Conservation (phyloP, 2,113 vertebrate genomes). For the Halcyon malimbica region DNA sequence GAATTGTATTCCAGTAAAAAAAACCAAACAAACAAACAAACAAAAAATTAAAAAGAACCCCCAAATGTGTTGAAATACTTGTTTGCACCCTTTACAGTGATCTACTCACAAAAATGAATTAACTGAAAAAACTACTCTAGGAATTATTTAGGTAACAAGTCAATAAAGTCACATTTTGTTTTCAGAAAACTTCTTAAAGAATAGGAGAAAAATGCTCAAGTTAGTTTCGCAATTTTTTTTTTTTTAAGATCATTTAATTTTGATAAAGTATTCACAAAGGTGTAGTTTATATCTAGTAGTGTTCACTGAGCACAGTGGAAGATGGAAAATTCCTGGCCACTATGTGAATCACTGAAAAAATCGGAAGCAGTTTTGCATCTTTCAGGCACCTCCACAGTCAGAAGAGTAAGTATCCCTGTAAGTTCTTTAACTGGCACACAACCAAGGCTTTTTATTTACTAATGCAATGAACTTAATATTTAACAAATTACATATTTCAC, state of each 20-base stretch:
- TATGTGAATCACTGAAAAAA: not conserved
- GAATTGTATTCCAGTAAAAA: not conserved
- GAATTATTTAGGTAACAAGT: not conserved
- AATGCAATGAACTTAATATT: not conserved
- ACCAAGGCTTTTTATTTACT: not conserved
- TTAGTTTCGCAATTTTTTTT: not conserved
- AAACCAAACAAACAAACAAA: too few species aligned
- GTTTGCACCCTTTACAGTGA: not conserved
- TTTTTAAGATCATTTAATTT: not conserved
- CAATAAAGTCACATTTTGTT: not conserved
- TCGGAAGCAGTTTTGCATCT: not conserved
- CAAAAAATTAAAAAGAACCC: not conserved
- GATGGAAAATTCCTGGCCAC: not conserved
- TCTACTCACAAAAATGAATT: not conserved
- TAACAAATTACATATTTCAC: not conserved
- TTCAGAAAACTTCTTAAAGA: not conserved
- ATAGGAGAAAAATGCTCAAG: not conserved
- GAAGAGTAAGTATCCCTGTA: not conserved
- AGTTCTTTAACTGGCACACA: not conserved
- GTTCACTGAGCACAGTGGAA: not conserved
- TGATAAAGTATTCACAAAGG: not conserved
- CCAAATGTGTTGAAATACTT: not conserved
- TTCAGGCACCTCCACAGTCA: not conserved
- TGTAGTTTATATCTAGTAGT: not conserved
- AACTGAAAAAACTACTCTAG: not conserved